Evolutionary conservation across 2,888 invertebrate genomes (phyloP).

Genomic region (Eurytoma adleriae): DNA sequence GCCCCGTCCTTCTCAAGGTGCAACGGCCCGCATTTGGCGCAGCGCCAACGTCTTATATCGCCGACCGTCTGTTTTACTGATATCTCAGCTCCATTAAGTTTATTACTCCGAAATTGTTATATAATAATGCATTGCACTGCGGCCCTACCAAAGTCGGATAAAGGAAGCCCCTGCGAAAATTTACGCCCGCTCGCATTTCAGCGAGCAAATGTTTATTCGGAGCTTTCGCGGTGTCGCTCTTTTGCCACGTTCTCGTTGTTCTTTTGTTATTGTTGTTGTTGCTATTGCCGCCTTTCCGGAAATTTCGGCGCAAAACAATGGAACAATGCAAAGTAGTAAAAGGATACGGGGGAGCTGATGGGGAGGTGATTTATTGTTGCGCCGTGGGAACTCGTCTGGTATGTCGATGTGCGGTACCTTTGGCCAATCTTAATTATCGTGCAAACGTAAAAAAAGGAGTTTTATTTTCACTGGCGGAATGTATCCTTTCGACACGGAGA

Average conservation of each 20-base stretch:
- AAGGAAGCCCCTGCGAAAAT: neutral
- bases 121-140: slow-evolving; percentile 18
- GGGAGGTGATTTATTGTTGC: slow-evolving; percentile 5
- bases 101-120: slow-evolving; percentile 43
- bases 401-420: neutral
- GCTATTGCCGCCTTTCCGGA: too few relatives aligned
- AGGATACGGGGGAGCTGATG: neutral
- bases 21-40: slow-evolving; percentile 38
- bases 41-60: slow-evolving; percentile 32
- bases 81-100: slow-evolving; percentile 46
- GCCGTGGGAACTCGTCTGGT: neutral
- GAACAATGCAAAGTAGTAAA: neutral
- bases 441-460: neutral
- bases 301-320: neutral
- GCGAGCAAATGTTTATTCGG: neutral
- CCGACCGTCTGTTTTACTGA: slow-evolving; percentile 6
- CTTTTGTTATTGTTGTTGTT: too few relatives aligned
- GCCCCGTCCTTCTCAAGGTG: slow-evolving; percentile 5
- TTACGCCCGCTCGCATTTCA: neutral
- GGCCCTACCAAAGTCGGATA: neutral
- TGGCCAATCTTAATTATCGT: neutral
- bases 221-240: too few relatives aligned
- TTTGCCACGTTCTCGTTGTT: too few relatives aligned
- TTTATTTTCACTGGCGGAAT: neutral
- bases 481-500: neutral